Evolutionary conservation across 2,797 vertebrate genomes (phyloP).

Genomic region (Lepidocolaptes lacrymiger): DNA sequence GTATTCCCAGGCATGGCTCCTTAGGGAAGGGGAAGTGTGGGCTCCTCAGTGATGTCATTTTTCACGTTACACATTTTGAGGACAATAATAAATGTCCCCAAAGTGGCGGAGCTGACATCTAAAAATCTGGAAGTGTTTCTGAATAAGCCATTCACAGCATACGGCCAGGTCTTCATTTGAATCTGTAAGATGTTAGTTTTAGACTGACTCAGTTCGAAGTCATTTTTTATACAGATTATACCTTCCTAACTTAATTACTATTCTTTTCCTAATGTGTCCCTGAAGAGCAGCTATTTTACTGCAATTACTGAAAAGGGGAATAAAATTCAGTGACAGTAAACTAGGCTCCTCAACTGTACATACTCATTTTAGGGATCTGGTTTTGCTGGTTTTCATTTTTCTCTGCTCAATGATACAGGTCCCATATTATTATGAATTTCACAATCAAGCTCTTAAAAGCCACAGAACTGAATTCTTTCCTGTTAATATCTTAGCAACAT

Average conservation of each 20-base stretch:
- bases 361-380: neutral
- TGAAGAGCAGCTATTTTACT: conserved; percentile 31
- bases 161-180: conserved; percentile 30
- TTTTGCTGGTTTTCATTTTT: neutral
- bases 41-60: conserved; percentile 3
- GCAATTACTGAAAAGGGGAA: conserved; percentile 20
- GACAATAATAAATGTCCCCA: conserved; percentile 21
- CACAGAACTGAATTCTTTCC: neutral
- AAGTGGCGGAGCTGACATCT: conserved; percentile 2
- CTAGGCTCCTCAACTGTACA: neutral
- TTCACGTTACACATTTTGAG: conserved; percentile 10
- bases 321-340: conserved; percentile 10
- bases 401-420: neutral
- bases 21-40: conserved; percentile 23
- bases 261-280: conserved; percentile 35
- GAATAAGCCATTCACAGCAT: neutral
- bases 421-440: neutral
- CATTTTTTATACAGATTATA: conserved; percentile 51
- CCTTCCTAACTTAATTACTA: conserved; percentile 53
- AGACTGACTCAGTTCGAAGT: conserved; percentile 28
- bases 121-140: conserved; percentile 37
- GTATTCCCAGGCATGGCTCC: neutral
- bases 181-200: neutral
- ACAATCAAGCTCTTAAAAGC: neutral
- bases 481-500: neutral